Percentiles rank a stretch among this genome's conserved stretches.
phyloP scores from a whole-genome alignment of 2,797 vertebrate genomes.

The Aplochiton taeniatus region DNA sequence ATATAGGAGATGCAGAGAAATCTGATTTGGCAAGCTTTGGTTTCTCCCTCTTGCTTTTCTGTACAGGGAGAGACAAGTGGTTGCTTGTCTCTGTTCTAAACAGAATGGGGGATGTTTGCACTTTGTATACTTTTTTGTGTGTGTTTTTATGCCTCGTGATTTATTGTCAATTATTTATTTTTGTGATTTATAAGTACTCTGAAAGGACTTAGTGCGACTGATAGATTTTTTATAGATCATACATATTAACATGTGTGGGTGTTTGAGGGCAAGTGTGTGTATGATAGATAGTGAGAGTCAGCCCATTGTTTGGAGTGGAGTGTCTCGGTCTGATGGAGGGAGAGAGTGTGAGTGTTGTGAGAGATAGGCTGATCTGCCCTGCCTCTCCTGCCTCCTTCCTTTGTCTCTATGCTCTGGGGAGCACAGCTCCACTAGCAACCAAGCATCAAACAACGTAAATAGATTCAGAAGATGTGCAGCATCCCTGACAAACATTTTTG shows the following conservation, averaged over 20 bases:
- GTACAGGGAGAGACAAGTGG: constrained; percentile 38
- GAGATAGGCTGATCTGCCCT: constrained; percentile 72
- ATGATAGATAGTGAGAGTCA: constrained; percentile 57
- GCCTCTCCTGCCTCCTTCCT: constrained; percentile 67
- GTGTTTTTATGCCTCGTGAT: constrained; percentile 49
- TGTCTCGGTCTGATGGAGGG: constrained; percentile 6
- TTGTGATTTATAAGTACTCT: constrained; percentile 26
- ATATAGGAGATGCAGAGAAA: not conserved
- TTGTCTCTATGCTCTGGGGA: constrained; percentile 74
- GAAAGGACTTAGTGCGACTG: constrained; percentile 7
- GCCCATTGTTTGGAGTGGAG: constrained; percentile 21
- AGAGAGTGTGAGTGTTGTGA: constrained; percentile 74
- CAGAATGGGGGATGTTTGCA: not conserved
- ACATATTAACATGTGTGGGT: constrained; percentile 38
- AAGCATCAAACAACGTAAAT: constrained; percentile 74
- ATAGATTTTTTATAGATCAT: constrained; percentile 39
- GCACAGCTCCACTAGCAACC: constrained; percentile 72
- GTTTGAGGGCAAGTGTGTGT: constrained; percentile 20
- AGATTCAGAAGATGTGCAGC: constrained; percentile 67
- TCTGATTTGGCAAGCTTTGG: constrained; percentile 37
- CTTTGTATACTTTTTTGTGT: not conserved
- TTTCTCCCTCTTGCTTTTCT: constrained; percentile 47
- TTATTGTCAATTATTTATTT: constrained; percentile 43
- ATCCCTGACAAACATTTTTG: constrained; percentile 45
- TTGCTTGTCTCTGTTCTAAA: constrained; percentile 35